phyloP scores from a whole-genome alignment of 2,888 invertebrate species.

The Zeuzera pyrina region DNA sequence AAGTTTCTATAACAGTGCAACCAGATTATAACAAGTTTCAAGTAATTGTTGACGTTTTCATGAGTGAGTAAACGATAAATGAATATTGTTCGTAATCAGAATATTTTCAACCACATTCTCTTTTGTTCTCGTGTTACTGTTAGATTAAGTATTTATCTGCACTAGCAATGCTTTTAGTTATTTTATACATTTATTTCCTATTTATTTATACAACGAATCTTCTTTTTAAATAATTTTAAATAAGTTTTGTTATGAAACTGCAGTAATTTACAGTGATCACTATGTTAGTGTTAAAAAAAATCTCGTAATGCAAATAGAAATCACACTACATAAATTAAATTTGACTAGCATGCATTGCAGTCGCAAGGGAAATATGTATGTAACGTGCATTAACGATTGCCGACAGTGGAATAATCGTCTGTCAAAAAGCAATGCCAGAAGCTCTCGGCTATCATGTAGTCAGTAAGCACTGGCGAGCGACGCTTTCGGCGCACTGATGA shows the following conservation, averaged over 20 bases:
- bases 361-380: constrained; percentile 53
- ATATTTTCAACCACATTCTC: too few relatives aligned
- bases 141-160: too few relatives aligned
- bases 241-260: too few relatives aligned
- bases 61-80: constrained; percentile 62
- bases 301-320: constrained; percentile 6
- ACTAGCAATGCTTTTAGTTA: too few relatives aligned
- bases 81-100: too few relatives aligned
- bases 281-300: too few relatives aligned
- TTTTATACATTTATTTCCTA: too few relatives aligned
- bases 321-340: constrained; percentile 12
- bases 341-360: constrained; percentile 28
- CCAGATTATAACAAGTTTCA: constrained; percentile 55
- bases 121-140: too few relatives aligned
- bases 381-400: constrained; percentile 49
- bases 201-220: too few relatives aligned
- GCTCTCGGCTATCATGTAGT: constrained; percentile 40
- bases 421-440: constrained; percentile 66
- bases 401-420: constrained; percentile 64
- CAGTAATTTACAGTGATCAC: too few relatives aligned
- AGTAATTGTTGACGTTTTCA: constrained; percentile 69
- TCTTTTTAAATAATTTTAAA: too few relatives aligned
- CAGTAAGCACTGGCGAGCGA: constrained; percentile 40
- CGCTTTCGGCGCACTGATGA: constrained; percentile 52
- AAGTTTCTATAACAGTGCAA: constrained; percentile 63